phyloP scores from a whole-genome alignment of 2,888 invertebrate genomes.

The Acleris literana region DNA sequence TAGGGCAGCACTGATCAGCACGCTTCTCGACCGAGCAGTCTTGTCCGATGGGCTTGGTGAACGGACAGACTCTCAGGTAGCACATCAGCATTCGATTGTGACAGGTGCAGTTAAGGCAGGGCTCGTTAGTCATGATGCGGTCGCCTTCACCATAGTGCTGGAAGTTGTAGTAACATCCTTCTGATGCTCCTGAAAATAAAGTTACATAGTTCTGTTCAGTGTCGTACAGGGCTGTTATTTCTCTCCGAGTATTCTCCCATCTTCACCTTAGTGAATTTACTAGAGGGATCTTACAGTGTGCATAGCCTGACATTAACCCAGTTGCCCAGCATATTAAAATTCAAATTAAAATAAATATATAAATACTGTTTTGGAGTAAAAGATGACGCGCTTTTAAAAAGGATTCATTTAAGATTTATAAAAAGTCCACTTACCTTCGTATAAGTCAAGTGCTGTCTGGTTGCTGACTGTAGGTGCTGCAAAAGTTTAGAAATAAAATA shows the following conservation, averaged over 20 bases:
- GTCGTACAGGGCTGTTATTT: too few relatives aligned
- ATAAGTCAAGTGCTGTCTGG: constrained; percentile 85
- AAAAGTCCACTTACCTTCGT: constrained; percentile 72
- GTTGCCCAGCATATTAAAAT: too few relatives aligned
- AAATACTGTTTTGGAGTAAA: not conserved
- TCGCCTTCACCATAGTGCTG: constrained; percentile 97
- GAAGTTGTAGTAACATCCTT: constrained; percentile 96
- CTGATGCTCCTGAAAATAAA: constrained; percentile 76
- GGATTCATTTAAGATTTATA: not conserved
- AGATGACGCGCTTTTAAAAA: not conserved
- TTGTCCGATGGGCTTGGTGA: constrained; percentile 96
- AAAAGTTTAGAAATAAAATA: constrained; percentile 52
- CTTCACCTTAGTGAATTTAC: too few relatives aligned
- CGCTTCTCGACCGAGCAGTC: constrained; percentile 95
- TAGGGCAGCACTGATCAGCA: constrained; percentile 96
- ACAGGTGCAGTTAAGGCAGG: constrained; percentile 97
- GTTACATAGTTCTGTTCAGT: not conserved
- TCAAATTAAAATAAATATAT: too few relatives aligned
- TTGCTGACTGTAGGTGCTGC: constrained; percentile 87
- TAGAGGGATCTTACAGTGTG: too few relatives aligned
- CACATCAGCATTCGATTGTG: constrained; percentile 98
- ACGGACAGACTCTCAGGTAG: constrained; percentile 95
- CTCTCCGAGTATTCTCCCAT: too few relatives aligned
- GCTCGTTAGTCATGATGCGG: constrained; percentile 96
- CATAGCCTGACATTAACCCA: too few relatives aligned